phyloP scores from a whole-genome alignment of 2,888 invertebrate genomes.

The Dasysyrphus albostriatus region DNA sequence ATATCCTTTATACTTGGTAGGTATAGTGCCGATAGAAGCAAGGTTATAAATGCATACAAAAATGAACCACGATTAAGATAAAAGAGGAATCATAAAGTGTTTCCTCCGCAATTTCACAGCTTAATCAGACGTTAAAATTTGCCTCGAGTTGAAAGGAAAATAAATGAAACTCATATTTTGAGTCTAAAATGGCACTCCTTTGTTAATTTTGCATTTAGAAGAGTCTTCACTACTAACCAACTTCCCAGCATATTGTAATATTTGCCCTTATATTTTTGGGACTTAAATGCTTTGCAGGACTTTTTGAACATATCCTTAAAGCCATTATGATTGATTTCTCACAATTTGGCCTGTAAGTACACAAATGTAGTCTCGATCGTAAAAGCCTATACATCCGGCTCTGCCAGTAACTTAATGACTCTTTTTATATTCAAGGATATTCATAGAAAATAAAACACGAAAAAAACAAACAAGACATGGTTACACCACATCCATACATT shows the following conservation, averaged over 20 bases:
- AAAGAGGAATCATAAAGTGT: neutral
- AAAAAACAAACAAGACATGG: slow-evolving; percentile 33
- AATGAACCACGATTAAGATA: neutral
- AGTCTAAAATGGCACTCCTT: too few relatives aligned
- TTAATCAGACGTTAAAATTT: neutral
- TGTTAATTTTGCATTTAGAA: neutral
- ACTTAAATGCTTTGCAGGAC: too few relatives aligned
- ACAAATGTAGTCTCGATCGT: too few relatives aligned
- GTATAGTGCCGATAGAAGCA: neutral
- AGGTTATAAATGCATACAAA: neutral
- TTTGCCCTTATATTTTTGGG: too few relatives aligned
- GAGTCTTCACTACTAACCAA: neutral
- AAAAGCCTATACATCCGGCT: neutral
- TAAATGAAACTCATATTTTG: too few relatives aligned
- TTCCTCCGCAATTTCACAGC: neutral
- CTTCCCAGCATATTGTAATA: too few relatives aligned
- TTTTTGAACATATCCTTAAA: too few relatives aligned
- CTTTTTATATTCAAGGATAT: slow-evolving; percentile 14
- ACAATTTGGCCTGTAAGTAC: too few relatives aligned
- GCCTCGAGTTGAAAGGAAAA: too few relatives aligned
- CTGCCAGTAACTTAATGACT: neutral
- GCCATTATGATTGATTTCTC: too few relatives aligned
- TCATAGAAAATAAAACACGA: slow-evolving; percentile 24
- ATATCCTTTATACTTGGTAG: slow-evolving; percentile 7
- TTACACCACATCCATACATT: neutral